Conservation (phyloP, 64 coral and sea anemone genomes). For the Stichodactyla helianthus region DNA sequence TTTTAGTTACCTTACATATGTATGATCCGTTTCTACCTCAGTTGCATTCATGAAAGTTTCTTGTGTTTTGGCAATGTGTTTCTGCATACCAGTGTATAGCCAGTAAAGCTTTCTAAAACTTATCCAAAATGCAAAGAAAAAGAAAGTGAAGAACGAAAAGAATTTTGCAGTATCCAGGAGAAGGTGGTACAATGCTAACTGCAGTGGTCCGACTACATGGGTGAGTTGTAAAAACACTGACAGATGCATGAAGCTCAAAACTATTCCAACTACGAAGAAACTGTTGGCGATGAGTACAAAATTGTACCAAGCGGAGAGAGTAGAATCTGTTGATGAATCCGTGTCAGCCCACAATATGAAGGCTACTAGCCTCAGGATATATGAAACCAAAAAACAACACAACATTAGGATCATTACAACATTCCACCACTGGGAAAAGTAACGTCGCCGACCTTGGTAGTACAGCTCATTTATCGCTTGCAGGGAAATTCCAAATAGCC, state of each 20-base stretch:
- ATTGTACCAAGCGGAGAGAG: constrained; percentile 22
- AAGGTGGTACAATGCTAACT: constrained; percentile 66
- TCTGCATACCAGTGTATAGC: constrained; percentile 42
- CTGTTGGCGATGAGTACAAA: constrained; percentile 54
- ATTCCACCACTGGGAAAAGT: constrained; percentile 71
- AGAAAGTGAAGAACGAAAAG: constrained; percentile 53
- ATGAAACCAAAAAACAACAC: constrained; percentile 29
- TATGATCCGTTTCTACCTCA: neutral
- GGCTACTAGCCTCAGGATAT: neutral
- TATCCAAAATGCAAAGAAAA: constrained; percentile 63
- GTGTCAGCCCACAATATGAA: neutral
- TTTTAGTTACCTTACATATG: no score
- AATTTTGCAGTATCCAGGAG: constrained; percentile 60
- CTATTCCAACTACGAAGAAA: constrained; percentile 54
- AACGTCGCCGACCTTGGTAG: constrained; percentile 37
- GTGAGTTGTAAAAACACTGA: constrained; percentile 55
- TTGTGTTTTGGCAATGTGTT: constrained; percentile 10
- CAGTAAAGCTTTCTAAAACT: constrained; percentile 13
- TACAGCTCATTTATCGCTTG: constrained; percentile 60
- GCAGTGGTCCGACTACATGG: constrained; percentile 50
- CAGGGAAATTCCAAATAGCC: constrained; percentile 47
- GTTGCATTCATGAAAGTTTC: neutral
- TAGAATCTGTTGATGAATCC: neutral
- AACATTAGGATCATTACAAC: constrained; percentile 41
- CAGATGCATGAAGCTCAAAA: constrained; percentile 66